Evolutionary conservation across 2,888 invertebrate species (phyloP).

Genomic region (Tetropium fuscum): DNA sequence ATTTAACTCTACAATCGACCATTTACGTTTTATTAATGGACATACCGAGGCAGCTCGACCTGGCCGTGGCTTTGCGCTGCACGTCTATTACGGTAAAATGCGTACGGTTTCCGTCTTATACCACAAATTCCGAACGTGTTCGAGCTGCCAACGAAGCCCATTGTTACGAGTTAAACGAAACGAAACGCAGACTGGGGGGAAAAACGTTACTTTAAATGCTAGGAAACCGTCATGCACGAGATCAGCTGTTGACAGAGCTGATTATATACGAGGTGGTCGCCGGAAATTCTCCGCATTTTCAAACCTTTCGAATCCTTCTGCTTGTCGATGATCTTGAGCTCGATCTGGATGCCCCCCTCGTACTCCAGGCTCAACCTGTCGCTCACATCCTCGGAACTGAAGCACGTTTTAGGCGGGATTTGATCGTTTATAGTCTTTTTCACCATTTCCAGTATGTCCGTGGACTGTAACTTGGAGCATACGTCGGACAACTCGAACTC

Average conservation of each 20-base stretch:
- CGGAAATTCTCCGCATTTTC: constrained; percentile 88
- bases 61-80: no score
- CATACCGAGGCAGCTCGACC: no score
- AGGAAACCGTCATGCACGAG: constrained; percentile 84
- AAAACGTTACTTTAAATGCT: constrained; percentile 47
- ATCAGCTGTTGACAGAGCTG: constrained; percentile 90
- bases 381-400: constrained; percentile 61
- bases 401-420: constrained; percentile 78
- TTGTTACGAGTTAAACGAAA: no score
- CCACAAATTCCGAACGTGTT: no score
- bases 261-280: constrained; percentile 89
- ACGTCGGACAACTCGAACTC: constrained; percentile 85
- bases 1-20: no score
- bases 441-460: constrained; percentile 82
- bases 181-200: no score
- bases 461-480: constrained; percentile 83
- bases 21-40: no score
- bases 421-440: constrained; percentile 84
- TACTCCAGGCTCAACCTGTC: constrained; percentile 64
- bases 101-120: no score
- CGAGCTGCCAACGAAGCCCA: no score
- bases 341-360: constrained; percentile 85
- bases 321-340: constrained; percentile 81
- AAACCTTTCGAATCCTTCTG: constrained; percentile 80
- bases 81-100: no score